Evolutionary conservation across 1,140 invertebrate genomes (phyloP), one percentile per base, ranked within the genome.

Genomic region (Drosophila ogumai): DNA sequence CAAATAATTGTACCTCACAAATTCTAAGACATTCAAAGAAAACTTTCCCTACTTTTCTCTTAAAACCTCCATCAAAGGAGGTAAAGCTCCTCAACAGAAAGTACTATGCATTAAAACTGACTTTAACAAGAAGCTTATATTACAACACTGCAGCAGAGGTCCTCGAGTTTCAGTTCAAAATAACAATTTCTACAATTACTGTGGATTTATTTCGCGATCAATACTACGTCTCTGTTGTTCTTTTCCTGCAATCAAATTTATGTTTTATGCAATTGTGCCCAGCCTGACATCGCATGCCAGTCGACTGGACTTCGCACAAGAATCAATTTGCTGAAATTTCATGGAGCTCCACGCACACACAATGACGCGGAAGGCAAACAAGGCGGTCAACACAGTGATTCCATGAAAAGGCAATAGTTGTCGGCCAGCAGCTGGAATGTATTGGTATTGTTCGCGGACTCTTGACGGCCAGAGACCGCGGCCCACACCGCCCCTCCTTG

Each of bases 391-490:
- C 13, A n/a, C 0, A 31, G 36, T n/a, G 38, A 31, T 19, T 52
- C 61, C 36, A 6, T 54, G 61, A 44, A 54, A 67, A 22, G 66
- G 47, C 66, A 52, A 67, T 69, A 54, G 66, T 66, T 54, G 61
- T 54, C 17, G 66, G 17, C 17, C 6, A 43, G 22, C n/a, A 31
- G n/a, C 54, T 47, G 22, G n/a, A 68, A 68, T 32, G 25, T n/a
- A 19, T 65, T 34, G 44, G 34, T 19, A 41, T 65, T 50, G 44
- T 43, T 50, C 36, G 46, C 19, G 36, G n/a, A 13, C 13, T 17
- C 25, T 3, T 12, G 13, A 13, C 25, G 25, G 7, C 4, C 31
- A 17, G 13, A 15, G 31, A 22, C 25, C 55, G 13, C 34, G 47
- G 28, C 44, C 34, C 15, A 15, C n/a, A n/a, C 13, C 58, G 13